These are phyloP conservation scores for Silurus lanzhouensis DNA, from an alignment of 2,797 vertebrate species.

Conservation along the genomic window DNA sequence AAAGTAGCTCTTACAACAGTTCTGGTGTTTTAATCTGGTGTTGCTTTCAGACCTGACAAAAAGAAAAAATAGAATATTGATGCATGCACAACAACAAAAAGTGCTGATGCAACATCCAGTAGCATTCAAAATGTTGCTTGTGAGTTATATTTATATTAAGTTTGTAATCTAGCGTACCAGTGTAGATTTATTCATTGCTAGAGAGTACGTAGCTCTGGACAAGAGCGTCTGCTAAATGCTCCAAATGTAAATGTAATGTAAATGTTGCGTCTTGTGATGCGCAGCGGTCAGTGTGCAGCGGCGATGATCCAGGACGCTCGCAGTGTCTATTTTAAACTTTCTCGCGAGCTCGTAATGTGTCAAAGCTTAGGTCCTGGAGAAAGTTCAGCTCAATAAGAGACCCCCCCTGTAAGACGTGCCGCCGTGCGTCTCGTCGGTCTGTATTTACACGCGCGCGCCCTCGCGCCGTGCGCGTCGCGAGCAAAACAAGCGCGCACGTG, in stretches of 20 bases:
- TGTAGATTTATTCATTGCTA: too few species aligned
- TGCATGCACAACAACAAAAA: not conserved
- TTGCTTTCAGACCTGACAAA: not conserved
- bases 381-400: not conserved
- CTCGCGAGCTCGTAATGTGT: not conserved
- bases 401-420: too few species aligned
- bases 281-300: not conserved
- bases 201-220: too few species aligned
- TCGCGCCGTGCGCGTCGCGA: not conserved
- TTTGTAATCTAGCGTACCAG: too few species aligned
- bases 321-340: constrained; percentile 21
- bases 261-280: not conserved
- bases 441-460: not conserved
- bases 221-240: too few species aligned
- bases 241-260: too few species aligned
- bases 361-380: not conserved
- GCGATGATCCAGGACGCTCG: not conserved
- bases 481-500: constrained; percentile 17
- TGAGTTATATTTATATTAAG: not conserved
- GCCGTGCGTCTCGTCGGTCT: not conserved
- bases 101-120: not conserved
- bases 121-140: not conserved
- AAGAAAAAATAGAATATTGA: not conserved
- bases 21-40: too few species aligned
- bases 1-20: not conserved